A percentile compares a stretch with the other conserved stretches of the same genome.
phyloP scores from a whole-genome alignment of 2,888 invertebrate genomes.

The Gymnoscelis rufifasciata region DNA sequence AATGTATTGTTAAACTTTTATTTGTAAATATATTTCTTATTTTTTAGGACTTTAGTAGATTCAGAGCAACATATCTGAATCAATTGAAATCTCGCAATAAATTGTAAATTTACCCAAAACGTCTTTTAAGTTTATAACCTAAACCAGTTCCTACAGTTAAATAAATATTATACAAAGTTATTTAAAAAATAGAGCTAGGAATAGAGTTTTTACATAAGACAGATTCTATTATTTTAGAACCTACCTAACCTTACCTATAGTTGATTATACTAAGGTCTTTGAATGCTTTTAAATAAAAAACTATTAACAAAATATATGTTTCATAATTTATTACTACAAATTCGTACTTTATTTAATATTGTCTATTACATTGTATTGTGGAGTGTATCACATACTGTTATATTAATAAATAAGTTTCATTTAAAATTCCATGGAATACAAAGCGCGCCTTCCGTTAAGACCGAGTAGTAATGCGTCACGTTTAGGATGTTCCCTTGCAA shows the following conservation, averaged over 20 bases:
- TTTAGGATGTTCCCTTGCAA: slow-evolving; percentile 85
- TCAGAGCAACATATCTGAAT: too few relatives aligned
- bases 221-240: too few relatives aligned
- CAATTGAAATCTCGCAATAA: slow-evolving; percentile 20
- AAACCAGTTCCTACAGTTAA: too few relatives aligned
- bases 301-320: not conserved
- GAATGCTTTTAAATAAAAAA: not conserved
- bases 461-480: slow-evolving; percentile 94
- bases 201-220: too few relatives aligned
- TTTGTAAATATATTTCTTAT: slow-evolving; percentile 21
- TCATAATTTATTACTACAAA: not conserved
- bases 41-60: too few relatives aligned
- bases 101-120: slow-evolving; percentile 32
- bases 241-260: too few relatives aligned
- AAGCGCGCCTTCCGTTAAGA: slow-evolving; percentile 92
- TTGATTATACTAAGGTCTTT: too few relatives aligned
- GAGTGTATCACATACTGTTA: slow-evolving; percentile 4
- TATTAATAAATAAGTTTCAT: slow-evolving; percentile 24
- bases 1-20: slow-evolving; percentile 2
- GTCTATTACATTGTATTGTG: slow-evolving; percentile 8
- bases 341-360: slow-evolving; percentile 3
- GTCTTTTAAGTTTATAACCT: not conserved
- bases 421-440: slow-evolving; percentile 97
- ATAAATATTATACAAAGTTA: too few relatives aligned
- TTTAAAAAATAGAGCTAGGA: too few relatives aligned